Conservation (phyloP, 1,140 invertebrate genomes). For the Paracyclopina nana region DNA sequence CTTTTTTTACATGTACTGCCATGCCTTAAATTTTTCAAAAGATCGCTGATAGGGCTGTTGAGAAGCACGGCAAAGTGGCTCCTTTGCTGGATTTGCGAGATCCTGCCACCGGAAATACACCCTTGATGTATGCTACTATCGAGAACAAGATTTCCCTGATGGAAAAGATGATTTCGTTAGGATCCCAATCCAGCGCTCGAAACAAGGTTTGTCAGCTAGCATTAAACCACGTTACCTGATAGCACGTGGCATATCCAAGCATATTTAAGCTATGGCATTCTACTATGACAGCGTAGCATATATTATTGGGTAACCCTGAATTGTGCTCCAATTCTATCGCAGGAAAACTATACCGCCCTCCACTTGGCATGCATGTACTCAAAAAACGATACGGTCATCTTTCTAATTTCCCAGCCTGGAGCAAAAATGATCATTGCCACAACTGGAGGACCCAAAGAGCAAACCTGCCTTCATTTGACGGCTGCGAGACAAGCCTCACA, state of each 20-base stretch:
- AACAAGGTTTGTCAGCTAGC: slow-evolving; percentile 37
- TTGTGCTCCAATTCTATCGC: neutral
- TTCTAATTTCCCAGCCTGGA: slow-evolving; percentile 63
- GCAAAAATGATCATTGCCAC: slow-evolving; percentile 72
- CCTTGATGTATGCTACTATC: slow-evolving; percentile 81
- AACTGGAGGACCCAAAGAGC: slow-evolving; percentile 43
- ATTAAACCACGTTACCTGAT: neutral
- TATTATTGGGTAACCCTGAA: neutral
- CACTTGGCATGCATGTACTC: slow-evolving; percentile 82
- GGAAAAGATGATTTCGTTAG: slow-evolving; percentile 72
- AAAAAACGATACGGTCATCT: slow-evolving; percentile 79
- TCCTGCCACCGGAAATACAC: slow-evolving; percentile 59
- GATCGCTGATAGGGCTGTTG: slow-evolving; percentile 40
- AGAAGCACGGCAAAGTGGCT: slow-evolving; percentile 42
- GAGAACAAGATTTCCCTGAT: slow-evolving; percentile 73
- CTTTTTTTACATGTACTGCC: too few species aligned
- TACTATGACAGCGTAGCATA: neutral
- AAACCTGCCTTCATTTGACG: slow-evolving; percentile 19
- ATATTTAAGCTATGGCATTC: neutral
- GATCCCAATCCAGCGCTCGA: slow-evolving; percentile 65
- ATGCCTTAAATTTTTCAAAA: too few species aligned
- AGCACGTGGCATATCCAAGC: neutral
- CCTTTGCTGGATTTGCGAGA: slow-evolving; percentile 50
- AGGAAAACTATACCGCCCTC: slow-evolving; percentile 74
- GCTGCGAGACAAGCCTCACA: slow-evolving; percentile 16